These are phyloP conservation scores for Lymantria monacha DNA, from an alignment of 2,888 invertebrate species.

Conservation along the genomic window DNA sequence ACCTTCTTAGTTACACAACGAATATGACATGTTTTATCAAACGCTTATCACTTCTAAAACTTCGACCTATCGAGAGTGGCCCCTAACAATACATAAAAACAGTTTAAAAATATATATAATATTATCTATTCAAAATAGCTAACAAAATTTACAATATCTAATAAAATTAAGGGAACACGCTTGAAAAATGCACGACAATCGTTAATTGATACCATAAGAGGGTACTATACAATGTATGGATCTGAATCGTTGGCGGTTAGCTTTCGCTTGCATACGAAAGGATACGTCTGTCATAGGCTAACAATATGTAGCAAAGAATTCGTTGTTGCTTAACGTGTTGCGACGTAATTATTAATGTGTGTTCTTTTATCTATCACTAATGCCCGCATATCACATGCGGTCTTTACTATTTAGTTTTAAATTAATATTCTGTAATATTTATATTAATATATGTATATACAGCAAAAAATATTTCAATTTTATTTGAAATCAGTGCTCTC, in stretches of 20 bases:
- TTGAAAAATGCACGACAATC: slow-evolving; percentile 23
- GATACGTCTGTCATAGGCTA: background rate
- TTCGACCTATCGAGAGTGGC: too few species aligned
- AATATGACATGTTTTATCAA: too few species aligned
- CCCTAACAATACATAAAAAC: too few species aligned
- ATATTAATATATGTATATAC: too few species aligned
- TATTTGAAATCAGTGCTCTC: too few species aligned
- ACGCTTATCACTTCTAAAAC: too few species aligned
- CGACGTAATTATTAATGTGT: background rate
- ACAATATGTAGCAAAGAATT: background rate
- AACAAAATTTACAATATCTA: slow-evolving; percentile 15
- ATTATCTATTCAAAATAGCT: background rate
- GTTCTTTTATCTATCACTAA: too few species aligned
- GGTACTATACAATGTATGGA: background rate
- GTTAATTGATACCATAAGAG: slow-evolving; percentile 40
- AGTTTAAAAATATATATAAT: background rate
- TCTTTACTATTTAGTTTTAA: too few species aligned
- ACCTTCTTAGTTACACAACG: too few species aligned
- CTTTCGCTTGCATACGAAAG: slow-evolving; percentile 22
- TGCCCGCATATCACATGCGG: too few species aligned
- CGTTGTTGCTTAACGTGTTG: background rate
- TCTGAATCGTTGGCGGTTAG: slow-evolving; percentile 16
- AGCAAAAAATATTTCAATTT: too few species aligned
- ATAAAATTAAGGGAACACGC: slow-evolving; percentile 29
- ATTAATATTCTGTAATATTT: too few species aligned